These are phyloP conservation scores for Tachyglossus aculeatus DNA, from an alignment of 2,797 vertebrate genomes.

Conservation along the genomic window DNA sequence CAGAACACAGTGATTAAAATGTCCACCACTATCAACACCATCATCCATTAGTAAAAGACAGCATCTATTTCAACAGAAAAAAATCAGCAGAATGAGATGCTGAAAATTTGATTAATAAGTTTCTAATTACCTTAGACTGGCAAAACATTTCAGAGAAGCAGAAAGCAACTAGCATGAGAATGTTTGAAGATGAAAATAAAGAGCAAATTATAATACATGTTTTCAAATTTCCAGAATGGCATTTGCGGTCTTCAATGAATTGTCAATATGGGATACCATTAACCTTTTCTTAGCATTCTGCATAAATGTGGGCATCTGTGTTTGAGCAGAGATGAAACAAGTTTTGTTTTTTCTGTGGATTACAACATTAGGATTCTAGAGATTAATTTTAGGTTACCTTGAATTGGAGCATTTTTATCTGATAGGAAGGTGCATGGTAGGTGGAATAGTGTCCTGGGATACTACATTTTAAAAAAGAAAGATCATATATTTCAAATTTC, in stretches of 20 bases:
- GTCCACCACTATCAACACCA: slow-evolving; percentile 59
- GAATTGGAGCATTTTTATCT: too few relatives aligned
- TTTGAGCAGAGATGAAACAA: slow-evolving; percentile 27
- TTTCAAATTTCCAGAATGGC: neutral
- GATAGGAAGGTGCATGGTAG: too few relatives aligned
- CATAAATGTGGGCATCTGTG: neutral
- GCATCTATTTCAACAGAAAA: slow-evolving; percentile 47
- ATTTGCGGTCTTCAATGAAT: slow-evolving; percentile 10
- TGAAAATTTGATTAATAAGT: slow-evolving; percentile 65
- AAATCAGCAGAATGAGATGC: slow-evolving; percentile 48
- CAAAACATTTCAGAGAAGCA: slow-evolving; percentile 17
- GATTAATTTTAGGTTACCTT: too few relatives aligned
- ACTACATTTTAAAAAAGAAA: too few relatives aligned
- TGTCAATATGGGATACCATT: neutral
- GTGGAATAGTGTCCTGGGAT: too few relatives aligned
- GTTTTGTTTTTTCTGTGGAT: neutral
- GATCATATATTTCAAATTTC: too few relatives aligned
- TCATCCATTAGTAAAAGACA: slow-evolving; percentile 65
- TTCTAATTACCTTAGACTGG: slow-evolving; percentile 57
- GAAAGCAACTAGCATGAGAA: slow-evolving; percentile 14
- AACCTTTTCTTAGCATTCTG: slow-evolving; percentile 27
- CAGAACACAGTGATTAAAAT: slow-evolving; percentile 68
- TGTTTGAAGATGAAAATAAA: slow-evolving; percentile 17
- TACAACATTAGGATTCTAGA: neutral
- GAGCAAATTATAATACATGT: neutral